Conservation (phyloP, 2,797 vertebrate species). For the Microctenopoma steveboyesi region DNA sequence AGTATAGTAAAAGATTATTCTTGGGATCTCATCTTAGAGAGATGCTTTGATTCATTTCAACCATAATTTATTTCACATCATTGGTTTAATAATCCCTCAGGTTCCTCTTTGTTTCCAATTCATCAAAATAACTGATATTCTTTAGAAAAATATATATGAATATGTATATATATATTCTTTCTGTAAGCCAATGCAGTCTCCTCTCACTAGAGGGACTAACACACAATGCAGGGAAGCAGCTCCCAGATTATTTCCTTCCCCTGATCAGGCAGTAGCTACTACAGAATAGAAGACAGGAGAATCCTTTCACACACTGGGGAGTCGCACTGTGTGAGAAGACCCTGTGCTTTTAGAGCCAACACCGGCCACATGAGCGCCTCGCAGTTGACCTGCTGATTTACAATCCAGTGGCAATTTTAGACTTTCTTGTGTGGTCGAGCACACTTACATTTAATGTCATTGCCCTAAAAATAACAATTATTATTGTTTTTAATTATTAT, state of each 20-base stretch:
- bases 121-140: conserved; percentile 42
- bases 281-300: conserved; percentile 72
- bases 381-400: conserved; percentile 62
- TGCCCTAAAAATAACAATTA: too few species aligned
- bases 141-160: conserved; percentile 31
- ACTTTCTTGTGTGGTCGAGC: too few species aligned
- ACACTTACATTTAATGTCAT: too few species aligned
- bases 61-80: not conserved
- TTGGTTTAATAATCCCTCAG: not conserved
- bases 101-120: conserved; percentile 33
- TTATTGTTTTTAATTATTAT: too few species aligned
- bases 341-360: conserved; percentile 72
- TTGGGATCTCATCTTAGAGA: too few species aligned
- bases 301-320: conserved; percentile 65
- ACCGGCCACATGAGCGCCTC: conserved; percentile 59
- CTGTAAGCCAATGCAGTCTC: conserved; percentile 62
- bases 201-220: conserved; percentile 68
- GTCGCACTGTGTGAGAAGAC: conserved; percentile 79
- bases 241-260: conserved; percentile 84
- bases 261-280: conserved; percentile 70
- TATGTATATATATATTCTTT: conserved; percentile 35
- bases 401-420: conserved; percentile 9
- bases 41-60: not conserved
- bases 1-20: too few species aligned
- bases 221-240: conserved; percentile 85